Percentiles rank a stretch among this genome's conserved stretches.
phyloP scores from a whole-genome alignment of 2,888 invertebrate genomes.

The Hermodice carunculata region DNA sequence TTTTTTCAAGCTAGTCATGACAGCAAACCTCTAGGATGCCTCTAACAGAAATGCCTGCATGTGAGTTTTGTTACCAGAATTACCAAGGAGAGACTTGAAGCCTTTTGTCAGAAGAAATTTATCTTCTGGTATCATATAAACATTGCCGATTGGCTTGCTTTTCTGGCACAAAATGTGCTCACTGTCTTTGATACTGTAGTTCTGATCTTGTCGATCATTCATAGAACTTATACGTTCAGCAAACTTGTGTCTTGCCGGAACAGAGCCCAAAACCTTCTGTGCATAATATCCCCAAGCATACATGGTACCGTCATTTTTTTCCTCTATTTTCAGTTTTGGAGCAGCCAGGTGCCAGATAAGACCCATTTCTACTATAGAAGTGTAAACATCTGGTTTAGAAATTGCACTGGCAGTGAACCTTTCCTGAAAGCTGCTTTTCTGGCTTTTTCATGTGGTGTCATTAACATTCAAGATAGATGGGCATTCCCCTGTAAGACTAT shows the following conservation, averaged over 20 bases:
- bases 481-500: neutral
- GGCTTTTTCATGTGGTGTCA: neutral
- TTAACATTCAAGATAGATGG: neutral
- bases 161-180: neutral
- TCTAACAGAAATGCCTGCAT: neutral
- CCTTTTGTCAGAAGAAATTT: neutral
- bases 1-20: too few species aligned
- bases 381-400: neutral
- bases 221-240: neutral
- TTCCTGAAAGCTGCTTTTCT: neutral
- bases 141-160: neutral
- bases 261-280: neutral
- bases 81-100: neutral
- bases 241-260: neutral
- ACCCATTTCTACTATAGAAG: neutral
- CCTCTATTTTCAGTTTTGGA: neutral
- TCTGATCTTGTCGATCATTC: neutral
- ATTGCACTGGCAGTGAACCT: neutral
- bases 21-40: too few species aligned
- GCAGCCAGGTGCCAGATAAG: neutral
- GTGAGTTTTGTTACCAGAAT: neutral
- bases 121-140: neutral
- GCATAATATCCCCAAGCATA: neutral
- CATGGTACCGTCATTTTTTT: neutral
- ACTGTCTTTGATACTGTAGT: neutral